Base-by-base conservation (phyloP, 2,888 invertebrate genomes). In the Theodoxus fluviatilis region DNA sequence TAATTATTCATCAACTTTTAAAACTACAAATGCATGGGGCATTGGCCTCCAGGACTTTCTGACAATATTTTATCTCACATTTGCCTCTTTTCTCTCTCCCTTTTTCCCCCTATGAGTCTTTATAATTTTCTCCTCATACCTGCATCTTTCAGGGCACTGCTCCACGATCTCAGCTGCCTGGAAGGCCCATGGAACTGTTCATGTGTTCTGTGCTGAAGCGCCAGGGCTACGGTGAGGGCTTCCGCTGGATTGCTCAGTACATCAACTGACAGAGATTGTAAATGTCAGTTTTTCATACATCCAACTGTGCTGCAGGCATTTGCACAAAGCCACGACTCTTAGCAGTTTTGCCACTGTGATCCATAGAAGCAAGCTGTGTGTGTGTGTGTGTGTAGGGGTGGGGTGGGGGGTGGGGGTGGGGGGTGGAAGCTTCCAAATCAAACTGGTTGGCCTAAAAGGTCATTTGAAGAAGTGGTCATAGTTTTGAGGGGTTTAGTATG, bases 181-280 rank as follows among this genome's bases (percentile, higher is more conserved):
- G 96, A 72, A 94, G 98, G 89, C 99, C 99, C 75, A 89, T 99
- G 89, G 99, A 99, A 90, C 90, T 99, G 84, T 99, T 96, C 90
- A 99, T 99, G 99, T 99, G 98, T 90, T 97, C 97, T 81, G 98
- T 99, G 84, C 91, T 98, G 87, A 98, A 98, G 90, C 92, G 97
- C 85, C 98, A 99, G 90, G 99, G 99, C 79, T 99, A 99, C 88
- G 99, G 99, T 75, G 99, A 99, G 89, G 99, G 98, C 83, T 99
- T 99, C 92, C 94, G 98, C 89, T 99, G 99, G 99, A 91, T 99
- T 89, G 96, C 98, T 47, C 85, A 86, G 78, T 86, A 85, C 75
- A 85, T 86, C 75, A 85, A 85, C 75, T 86, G 70, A 74, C 25
- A 31, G 22, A n/a, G 3, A 35, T 9, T 59, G 28, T 61, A 40